Evolutionary conservation across 2,797 vertebrate genomes (phyloP).

Genomic region (Ispidina lecontei): DNA sequence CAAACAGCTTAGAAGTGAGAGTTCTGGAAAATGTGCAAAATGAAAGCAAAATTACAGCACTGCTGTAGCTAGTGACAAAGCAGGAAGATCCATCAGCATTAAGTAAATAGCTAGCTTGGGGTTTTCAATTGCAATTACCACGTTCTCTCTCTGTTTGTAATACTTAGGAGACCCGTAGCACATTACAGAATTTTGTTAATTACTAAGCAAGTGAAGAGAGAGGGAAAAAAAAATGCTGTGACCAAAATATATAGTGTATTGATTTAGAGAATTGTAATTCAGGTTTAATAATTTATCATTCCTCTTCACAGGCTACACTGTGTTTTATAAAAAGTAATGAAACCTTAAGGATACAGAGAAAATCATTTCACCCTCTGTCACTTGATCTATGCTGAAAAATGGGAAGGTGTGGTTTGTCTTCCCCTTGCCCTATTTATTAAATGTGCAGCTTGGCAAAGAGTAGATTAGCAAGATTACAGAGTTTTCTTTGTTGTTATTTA

Average conservation of each 20-base stretch:
- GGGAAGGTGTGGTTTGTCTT: not conserved
- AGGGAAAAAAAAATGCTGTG: not conserved
- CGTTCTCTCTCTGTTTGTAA: not conserved
- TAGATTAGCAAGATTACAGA: slow-evolving; percentile 30
- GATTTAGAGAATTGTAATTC: slow-evolving; percentile 29
- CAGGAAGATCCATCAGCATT: slow-evolving; percentile 36
- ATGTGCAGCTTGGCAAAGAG: slow-evolving; percentile 15
- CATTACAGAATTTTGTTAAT: slow-evolving; percentile 60
- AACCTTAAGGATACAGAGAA: not conserved
- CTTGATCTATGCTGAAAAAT: slow-evolving; percentile 25
- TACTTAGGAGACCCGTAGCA: slow-evolving; percentile 27
- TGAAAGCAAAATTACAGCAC: slow-evolving; percentile 22
- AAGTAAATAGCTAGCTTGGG: slow-evolving; percentile 55
- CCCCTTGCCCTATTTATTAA: not conserved
- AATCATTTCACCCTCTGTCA: slow-evolving; percentile 10
- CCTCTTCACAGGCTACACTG: not conserved
- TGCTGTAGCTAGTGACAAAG: slow-evolving; percentile 28
- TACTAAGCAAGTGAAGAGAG: slow-evolving; percentile 10
- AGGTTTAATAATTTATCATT: slow-evolving; percentile 44
- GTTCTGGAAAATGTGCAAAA: slow-evolving; percentile 24
- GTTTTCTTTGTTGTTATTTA: slow-evolving; percentile 3
- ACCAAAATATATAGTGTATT: slow-evolving; percentile 16
- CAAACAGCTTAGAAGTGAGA: not conserved
- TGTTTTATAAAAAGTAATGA: slow-evolving; percentile 11
- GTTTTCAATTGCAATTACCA: slow-evolving; percentile 49